Evolutionary conservation across 2,113 vertebrate species (phyloP).

Genomic region (Corythaeola cristata): DNA sequence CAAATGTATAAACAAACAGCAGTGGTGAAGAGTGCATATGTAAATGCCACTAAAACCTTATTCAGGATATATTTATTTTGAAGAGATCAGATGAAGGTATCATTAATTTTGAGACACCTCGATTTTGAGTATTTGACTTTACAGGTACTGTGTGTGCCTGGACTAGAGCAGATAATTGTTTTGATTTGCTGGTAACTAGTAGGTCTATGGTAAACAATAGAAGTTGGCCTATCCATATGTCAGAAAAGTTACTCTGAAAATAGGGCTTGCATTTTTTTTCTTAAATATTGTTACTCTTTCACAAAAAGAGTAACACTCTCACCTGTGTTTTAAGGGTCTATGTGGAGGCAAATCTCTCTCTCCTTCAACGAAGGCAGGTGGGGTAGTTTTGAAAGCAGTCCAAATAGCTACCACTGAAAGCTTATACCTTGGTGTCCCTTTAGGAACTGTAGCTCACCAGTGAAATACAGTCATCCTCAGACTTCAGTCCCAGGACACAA

Average conservation of each 20-base stretch:
- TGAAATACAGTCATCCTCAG: background rate
- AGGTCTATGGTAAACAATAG: background rate
- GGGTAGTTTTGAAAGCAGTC: background rate
- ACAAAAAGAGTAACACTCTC: accelerated
- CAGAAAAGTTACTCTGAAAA: background rate
- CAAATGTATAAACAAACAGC: background rate
- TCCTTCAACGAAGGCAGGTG: background rate
- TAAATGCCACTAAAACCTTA: background rate
- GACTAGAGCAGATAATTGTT: background rate
- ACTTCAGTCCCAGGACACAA: background rate
- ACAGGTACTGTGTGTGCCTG: background rate
- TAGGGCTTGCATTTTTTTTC: background rate
- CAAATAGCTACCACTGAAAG: background rate
- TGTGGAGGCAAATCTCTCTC: background rate
- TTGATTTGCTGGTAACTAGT: background rate
- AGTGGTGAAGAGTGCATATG: background rate
- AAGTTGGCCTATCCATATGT: background rate
- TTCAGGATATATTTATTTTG: background rate
- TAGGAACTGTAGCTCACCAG: background rate
- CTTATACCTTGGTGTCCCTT: background rate
- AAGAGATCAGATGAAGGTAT: background rate
- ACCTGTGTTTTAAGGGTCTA: background rate
- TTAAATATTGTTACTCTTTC: background rate
- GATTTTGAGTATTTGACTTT: background rate
- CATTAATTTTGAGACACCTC: background rate